These are phyloP conservation scores for Cyanistes caeruleus DNA, from an alignment of 2,113 vertebrate genomes.

Conservation along the genomic window DNA sequence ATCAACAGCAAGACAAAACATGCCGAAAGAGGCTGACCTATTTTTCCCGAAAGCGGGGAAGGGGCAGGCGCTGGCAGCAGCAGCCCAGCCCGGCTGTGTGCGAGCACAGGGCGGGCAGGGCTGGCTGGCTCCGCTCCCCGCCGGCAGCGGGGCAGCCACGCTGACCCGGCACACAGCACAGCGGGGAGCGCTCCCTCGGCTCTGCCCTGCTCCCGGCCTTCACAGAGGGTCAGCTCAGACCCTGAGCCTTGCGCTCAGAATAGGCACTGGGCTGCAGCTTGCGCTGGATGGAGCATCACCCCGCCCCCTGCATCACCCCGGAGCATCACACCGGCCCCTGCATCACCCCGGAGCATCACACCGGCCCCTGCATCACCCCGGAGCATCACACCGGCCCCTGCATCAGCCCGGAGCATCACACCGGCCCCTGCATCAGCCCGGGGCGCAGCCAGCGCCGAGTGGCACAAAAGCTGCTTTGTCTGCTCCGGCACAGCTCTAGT, in stretches of 20 bases:
- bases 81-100: too few species aligned
- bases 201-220: background rate
- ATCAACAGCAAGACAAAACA: background rate
- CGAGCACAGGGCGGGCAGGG: background rate
- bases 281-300: fast-evolving
- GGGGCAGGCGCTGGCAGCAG: background rate
- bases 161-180: background rate
- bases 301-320: too few species aligned
- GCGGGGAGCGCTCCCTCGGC: background rate
- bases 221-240: background rate
- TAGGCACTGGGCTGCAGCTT: background rate
- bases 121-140: background rate
- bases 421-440: fast-evolving
- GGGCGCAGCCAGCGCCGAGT: fast-evolving
- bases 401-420: fast-evolving
- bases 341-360: fast-evolving
- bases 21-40: fast-evolving
- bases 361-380: fast-evolving
- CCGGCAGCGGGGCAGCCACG: background rate
- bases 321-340: fast-evolving
- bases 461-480: background rate
- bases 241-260: background rate
- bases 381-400: fast-evolving
- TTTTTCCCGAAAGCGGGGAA: background rate
- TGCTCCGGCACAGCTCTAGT: background rate